Percentiles rank a stretch among this genome's conserved stretches.
phyloP scores from a whole-genome alignment of 2,888 invertebrate genomes.

The Acanthacorydalis orientalis region DNA sequence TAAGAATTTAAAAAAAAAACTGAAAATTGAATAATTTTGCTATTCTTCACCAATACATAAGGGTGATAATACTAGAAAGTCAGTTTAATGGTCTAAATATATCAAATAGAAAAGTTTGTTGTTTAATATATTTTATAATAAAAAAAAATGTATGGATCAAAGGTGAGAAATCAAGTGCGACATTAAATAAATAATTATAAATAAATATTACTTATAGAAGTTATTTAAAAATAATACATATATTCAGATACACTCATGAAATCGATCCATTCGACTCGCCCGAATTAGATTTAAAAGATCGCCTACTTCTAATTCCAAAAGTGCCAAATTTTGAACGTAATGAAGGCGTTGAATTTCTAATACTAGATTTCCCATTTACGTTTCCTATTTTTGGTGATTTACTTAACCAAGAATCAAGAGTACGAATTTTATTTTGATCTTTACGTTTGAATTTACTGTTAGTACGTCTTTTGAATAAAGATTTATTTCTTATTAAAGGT shows the following conservation, averaged over 20 bases:
- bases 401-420: conserved; percentile 13
- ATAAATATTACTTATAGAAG: background rate
- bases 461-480: conserved; percentile 1
- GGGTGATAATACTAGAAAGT: too few relatives aligned
- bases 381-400: conserved; percentile 10
- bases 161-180: background rate
- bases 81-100: too few relatives aligned
- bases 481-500: conserved; percentile 1
- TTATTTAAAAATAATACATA: background rate
- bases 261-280: conserved; percentile 4
- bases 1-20: too few relatives aligned
- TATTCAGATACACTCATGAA: conserved; percentile 1
- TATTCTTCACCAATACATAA: too few relatives aligned
- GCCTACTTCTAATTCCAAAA: too few relatives aligned
- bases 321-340: too few relatives aligned
- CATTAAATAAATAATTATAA: background rate
- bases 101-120: too few relatives aligned
- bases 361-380: background rate
- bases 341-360: too few relatives aligned
- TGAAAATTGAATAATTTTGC: too few relatives aligned
- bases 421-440: conserved; percentile 10
- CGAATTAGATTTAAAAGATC: background rate
- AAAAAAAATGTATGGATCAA: background rate
- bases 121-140: too few relatives aligned
- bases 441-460: background rate